A percentile compares a stretch with the other conserved stretches of the same genome.
These are phyloP conservation scores for Trypoxylon attenuatum DNA, from an alignment of 2,888 invertebrate genomes.

Conservation along the genomic window DNA sequence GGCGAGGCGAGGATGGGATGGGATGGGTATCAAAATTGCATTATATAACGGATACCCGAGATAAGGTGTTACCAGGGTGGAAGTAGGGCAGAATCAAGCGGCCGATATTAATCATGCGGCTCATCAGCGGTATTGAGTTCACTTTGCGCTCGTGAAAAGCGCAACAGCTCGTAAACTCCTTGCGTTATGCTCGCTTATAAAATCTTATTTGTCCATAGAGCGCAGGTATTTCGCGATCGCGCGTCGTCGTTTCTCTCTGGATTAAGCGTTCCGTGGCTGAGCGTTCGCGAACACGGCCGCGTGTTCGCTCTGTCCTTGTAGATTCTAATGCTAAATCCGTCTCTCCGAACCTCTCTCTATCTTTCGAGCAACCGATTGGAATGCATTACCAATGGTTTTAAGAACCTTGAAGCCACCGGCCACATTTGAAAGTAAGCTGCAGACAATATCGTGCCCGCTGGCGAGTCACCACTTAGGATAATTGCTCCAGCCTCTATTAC, in stretches of 20 bases:
- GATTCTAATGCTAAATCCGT: conserved; percentile 60
- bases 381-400: conserved; percentile 60
- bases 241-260: conserved; percentile 45
- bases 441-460: conserved; percentile 51
- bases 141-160: no score
- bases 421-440: conserved; percentile 58
- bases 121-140: no score
- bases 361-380: conserved; percentile 59
- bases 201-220: conserved; percentile 51
- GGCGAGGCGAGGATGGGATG: no score
- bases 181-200: conserved; percentile 40
- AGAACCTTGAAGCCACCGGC: conserved; percentile 58
- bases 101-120: no score
- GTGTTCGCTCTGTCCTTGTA: conserved; percentile 50
- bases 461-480: conserved; percentile 50
- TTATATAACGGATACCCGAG: no score
- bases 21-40: no score
- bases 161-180: not conserved
- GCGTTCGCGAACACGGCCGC: conserved; percentile 33
- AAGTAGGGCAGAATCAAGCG: no score
- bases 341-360: conserved; percentile 59
- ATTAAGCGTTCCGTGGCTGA: conserved; percentile 40
- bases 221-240: conserved; percentile 48
- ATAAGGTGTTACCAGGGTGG: no score
- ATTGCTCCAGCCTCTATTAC: conserved; percentile 40